Evolutionary conservation across 2,797 vertebrate genomes (phyloP), one percentile per base, ranked within the genome.

Genomic region (Acanthurus leucopareius): DNA sequence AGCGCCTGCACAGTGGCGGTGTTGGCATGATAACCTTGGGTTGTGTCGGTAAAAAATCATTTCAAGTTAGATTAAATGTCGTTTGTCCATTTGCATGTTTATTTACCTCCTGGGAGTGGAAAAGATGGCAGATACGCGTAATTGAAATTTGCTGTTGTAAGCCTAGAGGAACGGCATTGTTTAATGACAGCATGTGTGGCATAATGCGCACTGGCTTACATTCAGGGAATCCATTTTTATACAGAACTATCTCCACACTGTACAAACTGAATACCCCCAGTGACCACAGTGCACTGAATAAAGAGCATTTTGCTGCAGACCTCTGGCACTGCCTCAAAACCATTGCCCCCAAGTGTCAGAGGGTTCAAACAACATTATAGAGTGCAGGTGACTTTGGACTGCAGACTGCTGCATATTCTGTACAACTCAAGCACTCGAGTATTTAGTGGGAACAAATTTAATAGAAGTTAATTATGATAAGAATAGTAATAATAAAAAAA

Each of bases 151-250:
- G 58, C 62, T 19, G 19, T 56, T 57, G 51, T 80, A 48, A 84
- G 89, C 82, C 82, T 73, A 28, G 71, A 79, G 84, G 75, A 87
- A 35, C n/a, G 1, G 63, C 44, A 69, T 72, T 82, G 80, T 91
- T 89, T 88, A 83, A 87, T 77, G 75, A 57, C 86, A 85, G 69
- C 85, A 70, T 87, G 90, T 90, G 87, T 89, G 89, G 81, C 78
- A 70, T 81, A 84, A 80, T 74, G 82, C 86, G 87, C 69, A 40
- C 64, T 88, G 86, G 75, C 86, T 84, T 52, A 25, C 54, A 54
- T 84, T 87, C 82, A 86, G 73, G 71, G 69, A 74, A 76, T 77
- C 76, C 73, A 84, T 91, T 91, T 89, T 70, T 86, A 83, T 54
- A 72, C 62, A 58, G 51, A 75, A 63, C 58, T 66, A 53, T 87